Evolutionary conservation across 2,113 vertebrate species (phyloP).

Genomic region (Equus przewalskii): DNA sequence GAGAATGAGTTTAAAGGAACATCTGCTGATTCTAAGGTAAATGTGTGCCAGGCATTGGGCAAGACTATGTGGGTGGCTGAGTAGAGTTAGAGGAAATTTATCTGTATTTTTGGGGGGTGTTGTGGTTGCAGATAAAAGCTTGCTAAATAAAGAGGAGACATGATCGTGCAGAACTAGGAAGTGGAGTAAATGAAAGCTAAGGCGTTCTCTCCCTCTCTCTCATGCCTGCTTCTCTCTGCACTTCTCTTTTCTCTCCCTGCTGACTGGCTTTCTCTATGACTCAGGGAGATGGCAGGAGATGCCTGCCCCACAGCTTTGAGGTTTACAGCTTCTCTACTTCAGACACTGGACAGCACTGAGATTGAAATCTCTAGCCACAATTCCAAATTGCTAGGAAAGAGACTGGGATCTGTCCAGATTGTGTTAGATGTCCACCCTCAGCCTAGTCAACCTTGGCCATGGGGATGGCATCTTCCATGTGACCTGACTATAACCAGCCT

Average conservation of each 20-base stretch:
- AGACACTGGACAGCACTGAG: background rate
- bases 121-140: background rate
- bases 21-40: background rate
- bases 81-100: background rate
- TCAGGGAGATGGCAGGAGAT: background rate
- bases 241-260: background rate
- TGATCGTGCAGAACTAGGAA: background rate
- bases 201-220: no score
- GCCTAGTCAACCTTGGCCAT: background rate
- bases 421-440: background rate
- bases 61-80: no score
- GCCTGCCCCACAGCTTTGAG: background rate
- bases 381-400: background rate
- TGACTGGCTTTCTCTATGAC: background rate
- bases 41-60: background rate
- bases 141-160: background rate
- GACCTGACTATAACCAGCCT: background rate
- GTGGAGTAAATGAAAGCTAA: background rate
- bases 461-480: background rate
- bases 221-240: background rate
- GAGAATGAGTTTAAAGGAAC: background rate
- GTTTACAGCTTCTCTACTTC: background rate
- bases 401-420: background rate
- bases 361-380: background rate
- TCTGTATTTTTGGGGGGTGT: background rate